Conservation (phyloP, 2,113 vertebrate genomes). For the Pitta sordida region DNA sequence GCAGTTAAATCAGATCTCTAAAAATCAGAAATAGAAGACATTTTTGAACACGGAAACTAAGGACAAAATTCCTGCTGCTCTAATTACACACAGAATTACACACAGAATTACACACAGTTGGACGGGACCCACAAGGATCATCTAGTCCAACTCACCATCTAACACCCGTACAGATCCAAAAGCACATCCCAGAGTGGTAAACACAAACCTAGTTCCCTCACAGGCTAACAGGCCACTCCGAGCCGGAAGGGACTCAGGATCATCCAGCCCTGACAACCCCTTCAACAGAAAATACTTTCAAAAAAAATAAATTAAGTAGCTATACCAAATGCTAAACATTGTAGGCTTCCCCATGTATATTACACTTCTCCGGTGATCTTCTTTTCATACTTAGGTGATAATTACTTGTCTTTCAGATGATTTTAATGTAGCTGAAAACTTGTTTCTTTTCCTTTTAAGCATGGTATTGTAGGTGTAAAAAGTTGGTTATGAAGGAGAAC, state of each 20-base stretch:
- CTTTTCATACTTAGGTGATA: not conserved
- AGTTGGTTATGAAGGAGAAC: not conserved
- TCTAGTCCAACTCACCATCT: too few relatives aligned
- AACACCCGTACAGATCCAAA: too few relatives aligned
- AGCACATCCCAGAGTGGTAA: too few relatives aligned
- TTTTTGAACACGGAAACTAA: not conserved
- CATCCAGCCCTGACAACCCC: too few relatives aligned
- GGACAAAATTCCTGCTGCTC: not conserved
- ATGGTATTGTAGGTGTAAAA: not conserved
- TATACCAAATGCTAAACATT: not conserved
- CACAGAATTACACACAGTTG: too few relatives aligned
- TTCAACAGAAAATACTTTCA: not conserved
- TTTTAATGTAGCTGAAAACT: not conserved
- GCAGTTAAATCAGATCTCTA: not conserved
- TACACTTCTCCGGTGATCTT: not conserved
- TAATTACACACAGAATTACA: too few relatives aligned
- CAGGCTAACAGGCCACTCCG: too few relatives aligned
- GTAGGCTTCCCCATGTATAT: not conserved
- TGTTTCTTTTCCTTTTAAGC: not conserved
- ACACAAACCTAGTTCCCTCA: too few relatives aligned
- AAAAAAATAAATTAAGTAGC: not conserved
- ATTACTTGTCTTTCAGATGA: not conserved
- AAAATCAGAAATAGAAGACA: not conserved
- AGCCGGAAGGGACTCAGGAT: too few relatives aligned
- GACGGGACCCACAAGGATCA: too few relatives aligned